Conservation (phyloP, 2,888 invertebrate genomes). For the Spodoptera exigua region DNA sequence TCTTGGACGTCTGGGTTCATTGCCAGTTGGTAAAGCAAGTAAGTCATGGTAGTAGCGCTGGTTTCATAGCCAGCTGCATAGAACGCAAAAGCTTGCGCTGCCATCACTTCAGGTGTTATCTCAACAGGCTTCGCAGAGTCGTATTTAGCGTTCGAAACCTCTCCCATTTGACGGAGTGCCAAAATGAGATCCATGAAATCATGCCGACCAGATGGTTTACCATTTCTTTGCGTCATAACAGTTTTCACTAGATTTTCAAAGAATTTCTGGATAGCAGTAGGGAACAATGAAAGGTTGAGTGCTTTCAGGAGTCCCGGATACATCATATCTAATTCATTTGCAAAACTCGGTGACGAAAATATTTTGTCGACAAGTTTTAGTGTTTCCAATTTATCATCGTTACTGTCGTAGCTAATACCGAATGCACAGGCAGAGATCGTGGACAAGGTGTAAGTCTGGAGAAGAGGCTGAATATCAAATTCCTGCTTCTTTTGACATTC, state of each 20-base stretch:
- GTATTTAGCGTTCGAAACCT: conserved; percentile 58
- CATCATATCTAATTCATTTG: conserved; percentile 66
- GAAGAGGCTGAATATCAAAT: conserved; percentile 58
- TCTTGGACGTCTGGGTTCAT: conserved; percentile 74
- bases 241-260: conserved; percentile 62
- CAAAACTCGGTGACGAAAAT: conserved; percentile 41
- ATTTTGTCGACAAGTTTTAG: conserved; percentile 50
- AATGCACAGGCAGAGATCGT: conserved; percentile 69
- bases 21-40: conserved; percentile 54
- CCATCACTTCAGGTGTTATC: conserved; percentile 69
- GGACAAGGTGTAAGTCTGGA: conserved; percentile 66
- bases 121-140: conserved; percentile 52
- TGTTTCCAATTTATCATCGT: conserved; percentile 43
- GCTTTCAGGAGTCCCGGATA: conserved; percentile 68
- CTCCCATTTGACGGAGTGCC: conserved; percentile 63
- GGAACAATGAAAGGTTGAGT: conserved; percentile 62
- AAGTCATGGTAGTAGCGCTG: conserved; percentile 76
- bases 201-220: conserved; percentile 61
- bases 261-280: conserved; percentile 53
- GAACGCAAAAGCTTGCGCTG: conserved; percentile 80
- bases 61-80: conserved; percentile 83
- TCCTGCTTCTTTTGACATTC: conserved; percentile 50
- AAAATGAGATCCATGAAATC: conserved; percentile 74
- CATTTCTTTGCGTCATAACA: conserved; percentile 65
- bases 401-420: conserved; percentile 65